These are phyloP conservation scores for Catocala nupta DNA, from an alignment of 2,888 invertebrate species.

Conservation along the genomic window DNA sequence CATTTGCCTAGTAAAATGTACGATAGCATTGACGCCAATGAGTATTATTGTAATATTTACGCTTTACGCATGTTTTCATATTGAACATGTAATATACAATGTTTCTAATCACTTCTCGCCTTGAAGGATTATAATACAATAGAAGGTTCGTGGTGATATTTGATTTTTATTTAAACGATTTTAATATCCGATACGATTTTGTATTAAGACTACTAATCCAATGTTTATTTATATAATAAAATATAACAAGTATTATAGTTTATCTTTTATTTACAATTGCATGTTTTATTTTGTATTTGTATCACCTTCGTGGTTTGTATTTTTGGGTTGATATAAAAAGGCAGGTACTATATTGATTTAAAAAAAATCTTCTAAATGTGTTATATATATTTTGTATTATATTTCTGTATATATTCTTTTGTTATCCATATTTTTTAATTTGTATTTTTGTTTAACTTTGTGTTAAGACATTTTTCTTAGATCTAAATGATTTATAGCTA, in stretches of 20 bases:
- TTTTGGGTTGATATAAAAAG: background rate
- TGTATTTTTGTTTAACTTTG: too few relatives aligned
- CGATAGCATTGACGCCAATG: background rate
- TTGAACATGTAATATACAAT: slow-evolving; percentile 25
- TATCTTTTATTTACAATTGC: slow-evolving; percentile 59
- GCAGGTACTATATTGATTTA: background rate
- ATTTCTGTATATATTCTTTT: too few relatives aligned
- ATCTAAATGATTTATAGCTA: too few relatives aligned
- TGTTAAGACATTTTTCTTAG: too few relatives aligned
- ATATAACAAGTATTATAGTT: slow-evolving; percentile 44
- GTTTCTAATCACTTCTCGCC: slow-evolving; percentile 17
- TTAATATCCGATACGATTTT: slow-evolving; percentile 38
- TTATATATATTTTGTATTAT: too few relatives aligned
- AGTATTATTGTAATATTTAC: slow-evolving; percentile 23
- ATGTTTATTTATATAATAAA: slow-evolving; percentile 60
- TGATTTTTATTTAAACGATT: slow-evolving; percentile 20
- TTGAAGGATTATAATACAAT: slow-evolving; percentile 6
- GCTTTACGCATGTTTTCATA: slow-evolving; percentile 36
- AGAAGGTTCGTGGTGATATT: slow-evolving; percentile 20
- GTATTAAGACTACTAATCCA: slow-evolving; percentile 39
- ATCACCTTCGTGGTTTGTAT: slow-evolving; percentile 17
- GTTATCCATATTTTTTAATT: too few relatives aligned
- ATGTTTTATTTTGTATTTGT: slow-evolving; percentile 36
- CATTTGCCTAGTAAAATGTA: background rate
- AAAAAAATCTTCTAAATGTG: background rate